Evolutionary conservation across 2,113 vertebrate species (phyloP), one percentile per base, ranked within the genome.

Genomic region (Trogon melanurus): DNA sequence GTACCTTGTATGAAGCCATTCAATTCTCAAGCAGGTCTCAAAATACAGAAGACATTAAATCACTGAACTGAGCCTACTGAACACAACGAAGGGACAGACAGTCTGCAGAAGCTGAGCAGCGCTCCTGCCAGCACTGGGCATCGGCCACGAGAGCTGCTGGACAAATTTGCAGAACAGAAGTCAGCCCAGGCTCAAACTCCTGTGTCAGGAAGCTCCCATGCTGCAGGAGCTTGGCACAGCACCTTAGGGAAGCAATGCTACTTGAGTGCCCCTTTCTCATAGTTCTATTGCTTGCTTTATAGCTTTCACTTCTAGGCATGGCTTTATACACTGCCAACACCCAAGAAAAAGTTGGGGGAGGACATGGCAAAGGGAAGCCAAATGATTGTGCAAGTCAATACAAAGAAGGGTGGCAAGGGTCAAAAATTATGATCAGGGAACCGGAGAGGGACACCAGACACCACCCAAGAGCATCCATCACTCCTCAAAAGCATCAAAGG

Each of bases 11-110:
- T 3, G 13, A 73, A 83, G 71, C 36, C 7, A 6, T 61, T 65
- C 66, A 57, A 26, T 50, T 57, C 85, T 26, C n/a, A 32, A 50
- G 30, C 23, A 57, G 36, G 66, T 29, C 91, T 76, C 62, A 56
- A 34, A 30, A 26, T 41, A 30, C 10, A 38, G 73, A 76, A 61
- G 44, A 25, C 50, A 57, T 19, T 11, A 76, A 93, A 66, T 16
- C 53, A 53, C 1, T 41, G 48, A 32, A 61, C 29, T 5, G 22
- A 78, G 34, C 41, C 41, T 21, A 18, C 1, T n/a, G 75, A 69
- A 41, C 0, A 10, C 2, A 1, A 4, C 0, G 17, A 15, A 1
- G 1, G 16, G 30, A 79, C 83, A 66, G 58, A 32, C 10, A 2
- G 7, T 9, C 66, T 47, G 69, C 73, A 78, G 44, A 15, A 5